Percentiles rank a stretch among this genome's conserved stretches.
Evolutionary conservation across 2,113 vertebrate genomes (phyloP).

Genomic region (Penelope pileata): DNA sequence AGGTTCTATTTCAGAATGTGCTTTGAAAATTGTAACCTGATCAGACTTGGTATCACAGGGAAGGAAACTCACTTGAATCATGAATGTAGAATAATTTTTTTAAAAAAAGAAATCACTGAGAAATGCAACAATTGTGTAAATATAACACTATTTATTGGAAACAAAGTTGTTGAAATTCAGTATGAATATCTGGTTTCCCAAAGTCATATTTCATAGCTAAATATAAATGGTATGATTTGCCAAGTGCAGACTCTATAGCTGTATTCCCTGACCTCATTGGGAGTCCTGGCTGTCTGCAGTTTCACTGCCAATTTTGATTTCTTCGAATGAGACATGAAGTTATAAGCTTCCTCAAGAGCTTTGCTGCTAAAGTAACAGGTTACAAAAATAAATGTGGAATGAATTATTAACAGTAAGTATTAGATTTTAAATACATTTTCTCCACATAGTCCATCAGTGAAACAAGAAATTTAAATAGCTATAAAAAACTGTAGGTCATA

Average conservation of each 20-base stretch:
- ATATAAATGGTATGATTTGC: not conserved
- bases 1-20: not conserved
- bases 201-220: not conserved
- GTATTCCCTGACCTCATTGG: accelerated
- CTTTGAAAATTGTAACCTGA: not conserved
- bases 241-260: not conserved
- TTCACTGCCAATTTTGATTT: not conserved
- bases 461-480: not conserved
- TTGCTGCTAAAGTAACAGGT: accelerated
- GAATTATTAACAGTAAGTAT: not conserved
- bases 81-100: not conserved
- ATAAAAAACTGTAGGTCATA: not conserved
- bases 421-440: not conserved
- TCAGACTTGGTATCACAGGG: not conserved
- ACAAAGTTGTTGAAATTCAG: not conserved
- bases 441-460: not conserved
- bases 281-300: not conserved
- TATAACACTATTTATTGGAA: not conserved
- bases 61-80: not conserved
- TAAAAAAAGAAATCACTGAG: not conserved
- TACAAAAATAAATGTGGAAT: not conserved
- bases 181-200: not conserved
- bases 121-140: not conserved
- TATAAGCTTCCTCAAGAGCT: not conserved
- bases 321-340: not conserved